Conservation (phyloP, 1,140 invertebrate genomes). For the Drosophila tsacasi region DNA sequence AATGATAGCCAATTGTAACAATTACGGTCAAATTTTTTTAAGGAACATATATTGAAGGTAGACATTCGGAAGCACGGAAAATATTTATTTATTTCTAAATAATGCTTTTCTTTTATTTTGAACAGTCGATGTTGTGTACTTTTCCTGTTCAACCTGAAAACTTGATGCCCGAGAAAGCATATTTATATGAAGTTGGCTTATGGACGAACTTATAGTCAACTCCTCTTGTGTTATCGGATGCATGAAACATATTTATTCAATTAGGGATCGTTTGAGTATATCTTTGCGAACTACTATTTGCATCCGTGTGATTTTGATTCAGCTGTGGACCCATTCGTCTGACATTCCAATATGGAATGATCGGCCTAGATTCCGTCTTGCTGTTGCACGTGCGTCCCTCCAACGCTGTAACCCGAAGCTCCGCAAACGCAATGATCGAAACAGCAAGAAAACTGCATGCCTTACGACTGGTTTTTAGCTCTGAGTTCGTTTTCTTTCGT, state of each 20-base stretch:
- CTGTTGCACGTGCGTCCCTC: constrained; percentile 42
- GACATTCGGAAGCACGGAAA: background rate
- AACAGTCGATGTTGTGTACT: too few species aligned
- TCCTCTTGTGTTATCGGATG: background rate
- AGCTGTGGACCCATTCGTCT: constrained; percentile 47
- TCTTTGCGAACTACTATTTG: constrained; percentile 7
- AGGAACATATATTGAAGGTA: background rate
- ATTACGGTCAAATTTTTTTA: background rate
- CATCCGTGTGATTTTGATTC: constrained; percentile 6
- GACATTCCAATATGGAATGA: constrained; percentile 58
- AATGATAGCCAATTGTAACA: background rate
- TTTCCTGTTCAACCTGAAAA: background rate
- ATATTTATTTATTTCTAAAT: background rate
- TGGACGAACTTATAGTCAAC: background rate
- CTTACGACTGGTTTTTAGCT: constrained; percentile 30
- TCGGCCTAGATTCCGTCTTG: constrained; percentile 42
- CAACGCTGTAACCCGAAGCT: constrained; percentile 46
- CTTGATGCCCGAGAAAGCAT: background rate
- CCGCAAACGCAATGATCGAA: constrained; percentile 48
- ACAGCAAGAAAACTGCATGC: constrained; percentile 54
- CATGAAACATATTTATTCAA: background rate
- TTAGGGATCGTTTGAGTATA: background rate
- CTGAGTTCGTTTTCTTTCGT: constrained; percentile 10
- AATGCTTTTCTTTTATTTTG: background rate
- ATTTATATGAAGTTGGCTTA: background rate